Evolutionary conservation across 2,113 vertebrate species (phyloP), one percentile per base, ranked within the genome.

Genomic region (Excalfactoria chinensis): DNA sequence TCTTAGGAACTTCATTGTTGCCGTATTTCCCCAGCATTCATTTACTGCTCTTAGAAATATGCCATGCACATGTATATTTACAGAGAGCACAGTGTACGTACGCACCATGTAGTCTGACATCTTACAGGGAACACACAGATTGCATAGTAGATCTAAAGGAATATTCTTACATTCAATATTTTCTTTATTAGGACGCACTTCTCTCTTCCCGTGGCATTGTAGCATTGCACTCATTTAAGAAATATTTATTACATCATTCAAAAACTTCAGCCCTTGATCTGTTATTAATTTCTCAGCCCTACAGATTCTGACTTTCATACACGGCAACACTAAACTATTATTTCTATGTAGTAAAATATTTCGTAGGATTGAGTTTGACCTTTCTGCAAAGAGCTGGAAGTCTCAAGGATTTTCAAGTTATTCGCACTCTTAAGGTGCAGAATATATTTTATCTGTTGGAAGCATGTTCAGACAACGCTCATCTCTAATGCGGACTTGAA

Each of bases 1-100:
- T 96, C 89, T 96, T 81, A 97, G 96, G 96, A 96, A 93, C 92
- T 78, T 93, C 95, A 97, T 97, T 95, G 96, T 96, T 94, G 87
- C 94, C 62, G 14, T 93, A 78, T 96, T 97, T 95, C 94, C 90
- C 94, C 81, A 86, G 93, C 89, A 68, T 79, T 93, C 86, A 59
- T 87, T 95, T 85, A 53, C 92, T 93, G 86, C 96, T 93, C 95
- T 95, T 80, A 97, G 92, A 94, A 95, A 94, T 93, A 60, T 89
- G 94, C 84, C 66, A 64, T 84, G 89, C 93, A 93, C 95, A 78
- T 94, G 92, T 89, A n/a, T 97, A 96, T 98, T 98, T 97, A 96
- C 90, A 97, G 96, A 95, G 84, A 94, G 60, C 88, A 88, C 74
- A 93, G 94, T 88, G 87, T 87, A 96, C 88, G 76, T 75, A 78